Percentiles rank a stretch among this genome's conserved stretches.
phyloP scores from a whole-genome alignment of 92 coral and sea anemone species.

The Phenganax marumi region DNA sequence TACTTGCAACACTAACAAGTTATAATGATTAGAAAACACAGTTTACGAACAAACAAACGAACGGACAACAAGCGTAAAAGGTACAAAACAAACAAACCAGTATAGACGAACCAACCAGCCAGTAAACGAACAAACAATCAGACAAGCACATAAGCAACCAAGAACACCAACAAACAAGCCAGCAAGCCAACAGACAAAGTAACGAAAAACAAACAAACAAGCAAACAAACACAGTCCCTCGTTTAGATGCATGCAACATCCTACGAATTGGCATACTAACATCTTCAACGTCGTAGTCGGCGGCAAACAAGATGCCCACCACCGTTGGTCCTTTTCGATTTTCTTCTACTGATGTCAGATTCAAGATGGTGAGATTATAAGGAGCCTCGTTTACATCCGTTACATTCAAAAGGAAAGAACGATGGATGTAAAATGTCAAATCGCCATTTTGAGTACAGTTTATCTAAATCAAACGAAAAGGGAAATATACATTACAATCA shows the following conservation, averaged over 20 bases:
- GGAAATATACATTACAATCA: background rate
- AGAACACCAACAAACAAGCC: no score
- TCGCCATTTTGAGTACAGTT: constrained; percentile 67
- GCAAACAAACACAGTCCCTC: no score
- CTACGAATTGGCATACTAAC: constrained; percentile 38
- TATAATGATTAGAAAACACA: no score
- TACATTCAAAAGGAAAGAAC: constrained; percentile 55
- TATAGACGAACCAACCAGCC: background rate
- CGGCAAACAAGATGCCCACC: constrained; percentile 68
- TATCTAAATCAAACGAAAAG: constrained; percentile 47
- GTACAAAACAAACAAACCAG: background rate
- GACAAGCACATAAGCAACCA: background rate
- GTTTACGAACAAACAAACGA: background rate
- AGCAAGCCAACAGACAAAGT: no score
- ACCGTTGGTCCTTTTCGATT: constrained; percentile 37
- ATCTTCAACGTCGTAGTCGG: constrained; percentile 72
- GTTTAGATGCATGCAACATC: no score
- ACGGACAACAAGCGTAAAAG: background rate
- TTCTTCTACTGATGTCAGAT: constrained; percentile 59
- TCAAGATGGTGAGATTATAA: constrained; percentile 63
- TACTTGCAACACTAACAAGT: no score
- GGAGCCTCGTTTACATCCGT: constrained; percentile 88
- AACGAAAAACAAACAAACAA: no score
- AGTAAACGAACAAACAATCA: background rate
- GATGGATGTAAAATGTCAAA: constrained; percentile 57